Evolutionary conservation across 2,113 vertebrate species (phyloP), one percentile per base, ranked within the genome.

Genomic region (Alexandromys fortis): DNA sequence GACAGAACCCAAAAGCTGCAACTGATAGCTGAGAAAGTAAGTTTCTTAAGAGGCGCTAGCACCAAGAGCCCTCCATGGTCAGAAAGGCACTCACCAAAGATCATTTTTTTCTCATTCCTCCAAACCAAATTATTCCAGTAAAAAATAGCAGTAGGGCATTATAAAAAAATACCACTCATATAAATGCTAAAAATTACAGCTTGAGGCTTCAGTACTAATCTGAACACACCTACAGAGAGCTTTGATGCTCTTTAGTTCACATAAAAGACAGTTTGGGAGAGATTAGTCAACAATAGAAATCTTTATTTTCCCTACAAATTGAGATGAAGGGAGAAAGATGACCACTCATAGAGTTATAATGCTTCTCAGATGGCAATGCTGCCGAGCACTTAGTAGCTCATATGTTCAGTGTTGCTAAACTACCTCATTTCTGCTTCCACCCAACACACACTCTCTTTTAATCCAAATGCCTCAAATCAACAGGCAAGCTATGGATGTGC

Each of bases 301-400:
- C 61, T 97, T 96, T 94, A 91, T 95, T 97, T 96, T 94, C 77
- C 92, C 79, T 88, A 90, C 65, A 94, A 90, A 94, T 75, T 86
- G 73, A 49, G 90, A 83, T 73, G 75, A 45, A 22, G 47, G 45
- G 52, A 78, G 22, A 94, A 86, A 95, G 89, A 95, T 95, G 77
- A 91, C 77, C 92, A 35, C 63, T 91, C 94, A 78, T 52, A 76
- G 86, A 91, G 94, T 95, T 96, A 72, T 63, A 58, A 24, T n/a
- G 52, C 30, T 58, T 38, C 38, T 75, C 72, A 42, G 38, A 42
- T 22, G 1, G 42, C n/a, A 42, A 42, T 5, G 17, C n/a, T 95
- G 63, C 61, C 49, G 83, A 73, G 24, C 30, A 94, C 61, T 91
- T 83, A 47, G 35, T 28, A 14, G 82, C 45, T 89, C 89, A 55